These are phyloP conservation scores for Rugalucina vietnamica DNA, from an alignment of 2,888 invertebrate species.

Conservation along the genomic window DNA sequence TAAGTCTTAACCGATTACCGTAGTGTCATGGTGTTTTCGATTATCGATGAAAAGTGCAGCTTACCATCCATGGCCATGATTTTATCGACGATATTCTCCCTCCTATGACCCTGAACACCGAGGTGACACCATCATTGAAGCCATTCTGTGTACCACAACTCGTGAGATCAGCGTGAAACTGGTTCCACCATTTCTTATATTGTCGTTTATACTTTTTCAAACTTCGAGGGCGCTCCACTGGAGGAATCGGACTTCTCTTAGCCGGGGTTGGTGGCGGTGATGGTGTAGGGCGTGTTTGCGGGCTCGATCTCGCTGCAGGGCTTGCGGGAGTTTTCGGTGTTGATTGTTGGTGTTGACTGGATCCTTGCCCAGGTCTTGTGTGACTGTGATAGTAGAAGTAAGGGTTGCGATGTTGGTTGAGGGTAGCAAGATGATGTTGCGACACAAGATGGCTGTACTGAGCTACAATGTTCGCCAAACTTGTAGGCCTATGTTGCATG, in stretches of 20 bases:
- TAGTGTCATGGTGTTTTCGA: neutral
- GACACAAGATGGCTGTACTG: too few relatives aligned
- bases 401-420: neutral
- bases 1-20: too few relatives aligned
- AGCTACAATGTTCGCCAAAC: too few relatives aligned
- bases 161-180: conserved; percentile 4
- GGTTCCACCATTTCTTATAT: conserved; percentile 22
- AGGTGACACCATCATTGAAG: neutral
- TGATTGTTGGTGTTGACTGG: neutral
- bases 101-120: conserved; percentile 25
- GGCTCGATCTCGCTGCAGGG: too few relatives aligned
- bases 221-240: neutral
- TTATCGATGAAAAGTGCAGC: neutral
- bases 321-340: neutral
- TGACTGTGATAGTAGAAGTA: neutral
- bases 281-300: neutral
- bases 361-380: neutral
- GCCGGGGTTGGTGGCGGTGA: neutral
- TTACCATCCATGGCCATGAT: conserved; percentile 41
- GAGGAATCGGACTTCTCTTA: neutral
- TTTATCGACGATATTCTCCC: conserved; percentile 18
- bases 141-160: conserved; percentile 9
- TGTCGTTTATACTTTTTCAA: neutral
- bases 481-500: neutral
- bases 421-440: neutral